Base-by-base conservation (phyloP, 2,888 invertebrate genomes). In the Sarcophaga carnaria region DNA sequence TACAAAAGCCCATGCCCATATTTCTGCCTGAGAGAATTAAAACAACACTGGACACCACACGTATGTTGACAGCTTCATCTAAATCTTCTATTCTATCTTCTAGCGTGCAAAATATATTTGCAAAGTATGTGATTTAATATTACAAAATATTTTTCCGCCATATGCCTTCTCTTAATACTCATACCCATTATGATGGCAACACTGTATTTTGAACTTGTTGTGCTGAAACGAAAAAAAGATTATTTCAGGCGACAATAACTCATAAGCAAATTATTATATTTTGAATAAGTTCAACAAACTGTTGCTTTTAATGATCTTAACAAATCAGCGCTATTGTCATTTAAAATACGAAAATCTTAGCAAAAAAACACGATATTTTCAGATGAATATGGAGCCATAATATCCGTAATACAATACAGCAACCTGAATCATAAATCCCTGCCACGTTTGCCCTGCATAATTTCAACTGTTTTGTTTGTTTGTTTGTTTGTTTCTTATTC, bases 391-490 rank as follows among this genome's bases (percentile, higher is more conserved):
- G 62, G 22, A 78, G 64, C 49, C 54, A 63, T 8, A 6, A 20
- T 25, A 80, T 78, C 74, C 54, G 74, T 70, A 81, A 79, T 67
- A 83, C 66, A 75, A 80, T 75, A 79, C 64, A 90, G 91, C 91
- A 91, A 91, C 90, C 91, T 91, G 91, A 91, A 85, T 89, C 80
- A 81, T 76, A 79, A 83, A 54, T 70, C 85, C 60, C 71, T 66
- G 84, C 78, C 77, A 91, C 91, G 83, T 91, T 91, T 91, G 90
- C 78, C 80, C 80, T 78, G 80, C 64, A 71, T 86, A 83, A 81
- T 83, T 86, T 83, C 54, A 54, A 14, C 1, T 54, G 12, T 17
- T 54, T 54, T 49, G 27, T 45, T 66, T 54, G 47, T 75, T 64
- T 64, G n/a, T n/a, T n/a, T n/a, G 14, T 75, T 75, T 64, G 17